Base-by-base conservation (phyloP, 2,888 invertebrate species). In the Augiades crinisus region DNA sequence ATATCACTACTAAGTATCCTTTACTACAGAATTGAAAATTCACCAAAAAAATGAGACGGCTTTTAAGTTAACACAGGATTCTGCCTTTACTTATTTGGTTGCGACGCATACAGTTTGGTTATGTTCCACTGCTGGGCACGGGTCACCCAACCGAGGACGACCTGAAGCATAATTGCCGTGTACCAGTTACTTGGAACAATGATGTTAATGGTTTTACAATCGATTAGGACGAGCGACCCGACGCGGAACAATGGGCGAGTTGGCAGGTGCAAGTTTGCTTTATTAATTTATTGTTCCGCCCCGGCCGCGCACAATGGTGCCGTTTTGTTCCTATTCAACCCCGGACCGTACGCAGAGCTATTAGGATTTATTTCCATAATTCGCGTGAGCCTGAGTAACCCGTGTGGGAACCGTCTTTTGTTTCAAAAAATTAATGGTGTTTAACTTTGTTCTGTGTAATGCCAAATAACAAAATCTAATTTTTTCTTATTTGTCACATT, bases 131-230 rank as follows among this genome's bases (percentile, higher is more conserved):
- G n/a, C n/a, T n/a, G n/a, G n/a, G n/a, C n/a, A n/a, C n/a, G n/a
- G n/a, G n/a, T n/a, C n/a, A n/a, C n/a, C n/a, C n/a, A n/a, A n/a
- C n/a, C n/a, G n/a, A n/a, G n/a, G n/a, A n/a, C n/a, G n/a, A 24
- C 24, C 8, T 24, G 24, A 24, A 4, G 7, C n/a, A n/a, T n/a
- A n/a, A n/a, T n/a, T n/a, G n/a, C n/a, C n/a, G n/a, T n/a, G n/a
- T n/a, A n/a, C n/a, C n/a, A n/a, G n/a, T n/a, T n/a, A n/a, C n/a
- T 33, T 33, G 24, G 36, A 50, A 50, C 50, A 43, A 50, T 50
- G 43, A 50, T 17, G 33, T 21, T 36, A 50, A 50, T 50, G 41
- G 49, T 43, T 50, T 41, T 43, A 50, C 36, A 50, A 50, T 50
- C 43, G 50, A 50, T 50, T 50, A 30, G 24, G 36, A 43, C 34